Evolutionary conservation across 2,797 vertebrate genomes (phyloP).

Genomic region (Sebastes trivittatus): DNA sequence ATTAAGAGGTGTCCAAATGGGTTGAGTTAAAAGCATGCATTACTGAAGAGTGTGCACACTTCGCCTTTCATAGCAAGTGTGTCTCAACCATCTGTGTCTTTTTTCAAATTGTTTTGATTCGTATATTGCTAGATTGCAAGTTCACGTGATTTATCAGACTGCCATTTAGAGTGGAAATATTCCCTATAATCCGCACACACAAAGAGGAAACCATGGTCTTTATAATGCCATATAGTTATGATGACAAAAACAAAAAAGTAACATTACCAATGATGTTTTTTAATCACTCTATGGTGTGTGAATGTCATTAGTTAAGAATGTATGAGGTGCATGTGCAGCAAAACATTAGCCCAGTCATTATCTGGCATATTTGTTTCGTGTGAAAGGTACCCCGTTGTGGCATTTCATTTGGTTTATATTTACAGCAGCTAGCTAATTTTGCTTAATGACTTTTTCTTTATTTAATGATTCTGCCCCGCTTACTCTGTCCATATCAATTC

Average conservation of each 20-base stretch:
- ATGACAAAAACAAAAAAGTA: not conserved
- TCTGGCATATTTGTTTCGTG: conserved; percentile 21
- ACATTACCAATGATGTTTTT: not conserved
- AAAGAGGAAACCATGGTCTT: not conserved
- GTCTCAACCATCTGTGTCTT: conserved; percentile 3
- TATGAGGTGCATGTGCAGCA: conserved; percentile 6
- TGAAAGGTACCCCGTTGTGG: conserved; percentile 29
- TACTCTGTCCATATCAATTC: conserved; percentile 57
- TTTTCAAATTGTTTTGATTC: conserved; percentile 27
- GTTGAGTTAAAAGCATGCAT: conserved; percentile 45
- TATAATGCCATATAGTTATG: not conserved
- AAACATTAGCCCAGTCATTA: conserved; percentile 24
- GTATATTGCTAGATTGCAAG: conserved; percentile 1
- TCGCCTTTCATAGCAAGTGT: conserved; percentile 6
- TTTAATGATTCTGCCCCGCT: conserved; percentile 56
- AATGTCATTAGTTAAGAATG: not conserved
- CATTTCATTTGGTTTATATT: conserved; percentile 64
- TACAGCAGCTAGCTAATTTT: conserved; percentile 64
- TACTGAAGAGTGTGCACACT: not conserved
- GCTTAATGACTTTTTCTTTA: conserved; percentile 65
- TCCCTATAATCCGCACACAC: not conserved
- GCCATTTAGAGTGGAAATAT: not conserved
- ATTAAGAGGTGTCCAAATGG: conserved; percentile 50
- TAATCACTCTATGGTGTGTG: not conserved
- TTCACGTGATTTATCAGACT: not conserved